phyloP scores from a whole-genome alignment of 2,888 invertebrate species.

The Silvanus unidentatus region DNA sequence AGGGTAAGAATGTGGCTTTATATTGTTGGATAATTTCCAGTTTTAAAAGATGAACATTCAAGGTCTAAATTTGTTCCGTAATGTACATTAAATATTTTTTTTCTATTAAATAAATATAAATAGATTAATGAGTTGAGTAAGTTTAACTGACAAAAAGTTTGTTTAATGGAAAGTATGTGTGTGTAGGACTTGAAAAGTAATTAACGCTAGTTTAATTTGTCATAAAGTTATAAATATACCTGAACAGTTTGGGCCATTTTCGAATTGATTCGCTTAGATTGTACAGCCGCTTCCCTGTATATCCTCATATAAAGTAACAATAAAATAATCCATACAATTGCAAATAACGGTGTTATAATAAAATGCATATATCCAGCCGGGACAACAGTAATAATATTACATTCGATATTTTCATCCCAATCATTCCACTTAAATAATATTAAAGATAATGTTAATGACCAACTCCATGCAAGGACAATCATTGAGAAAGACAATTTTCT shows the following conservation, averaged over 20 bases:
- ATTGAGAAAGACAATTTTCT: constrained; percentile 57
- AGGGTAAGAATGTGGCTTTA: too few species aligned
- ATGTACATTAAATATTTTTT: too few species aligned
- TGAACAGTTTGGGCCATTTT: constrained; percentile 52
- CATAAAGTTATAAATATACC: too few species aligned
- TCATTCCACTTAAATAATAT: constrained; percentile 75
- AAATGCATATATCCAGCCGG: constrained; percentile 43
- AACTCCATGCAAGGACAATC: constrained; percentile 62
- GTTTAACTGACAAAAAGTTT: too few species aligned
- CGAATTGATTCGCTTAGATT: constrained; percentile 60
- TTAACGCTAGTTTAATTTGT: too few species aligned
- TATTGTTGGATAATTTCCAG: too few species aligned
- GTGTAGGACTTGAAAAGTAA: too few species aligned
- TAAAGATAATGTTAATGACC: constrained; percentile 60
- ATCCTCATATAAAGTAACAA: constrained; percentile 70
- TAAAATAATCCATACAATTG: constrained; percentile 69
- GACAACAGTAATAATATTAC: constrained; percentile 64
- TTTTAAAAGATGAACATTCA: too few species aligned
- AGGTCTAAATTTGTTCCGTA: too few species aligned
- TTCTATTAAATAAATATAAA: too few species aligned
- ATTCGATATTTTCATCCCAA: constrained; percentile 52
- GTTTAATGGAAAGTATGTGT: too few species aligned
- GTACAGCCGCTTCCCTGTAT: constrained; percentile 70
- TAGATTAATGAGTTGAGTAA: too few species aligned
- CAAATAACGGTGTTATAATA: constrained; percentile 65